Evolutionary conservation across 2,888 invertebrate species (phyloP).

Genomic region (Allacma fusca): DNA sequence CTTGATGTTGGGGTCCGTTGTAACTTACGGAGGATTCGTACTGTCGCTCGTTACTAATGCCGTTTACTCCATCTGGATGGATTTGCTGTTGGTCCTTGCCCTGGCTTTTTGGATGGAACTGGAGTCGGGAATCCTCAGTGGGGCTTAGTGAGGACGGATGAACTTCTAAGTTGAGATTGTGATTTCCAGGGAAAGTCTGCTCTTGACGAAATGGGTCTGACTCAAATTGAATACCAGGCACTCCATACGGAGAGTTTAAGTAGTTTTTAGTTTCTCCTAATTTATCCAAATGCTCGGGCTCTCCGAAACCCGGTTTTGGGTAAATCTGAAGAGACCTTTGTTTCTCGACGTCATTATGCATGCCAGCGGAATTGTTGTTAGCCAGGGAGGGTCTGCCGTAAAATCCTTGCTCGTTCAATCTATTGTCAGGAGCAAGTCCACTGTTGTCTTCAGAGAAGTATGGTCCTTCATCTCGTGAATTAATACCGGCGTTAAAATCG

Average conservation of each 20-base stretch:
- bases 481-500: background rate
- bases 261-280: background rate
- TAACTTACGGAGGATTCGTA: background rate
- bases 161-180: background rate
- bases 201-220: background rate
- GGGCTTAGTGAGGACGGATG: slow-evolving; percentile 5
- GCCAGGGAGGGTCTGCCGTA: background rate
- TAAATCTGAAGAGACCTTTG: background rate
- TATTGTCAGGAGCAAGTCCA: background rate
- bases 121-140: background rate
- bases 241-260: background rate
- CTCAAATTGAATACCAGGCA: slow-evolving; percentile 14
- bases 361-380: background rate
- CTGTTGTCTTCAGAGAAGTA: background rate
- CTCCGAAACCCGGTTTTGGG: background rate
- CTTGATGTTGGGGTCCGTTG: background rate
- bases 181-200: background rate
- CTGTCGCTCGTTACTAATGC: slow-evolving; percentile 11
- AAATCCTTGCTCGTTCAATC: background rate
- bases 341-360: background rate
- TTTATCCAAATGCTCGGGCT: background rate
- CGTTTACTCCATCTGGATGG: background rate
- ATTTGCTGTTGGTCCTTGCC: background rate
- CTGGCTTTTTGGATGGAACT: background rate
- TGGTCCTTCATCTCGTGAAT: background rate